A percentile compares a stretch with the other conserved stretches of the same genome.
These are phyloP conservation scores for Drosophila leontia DNA, from an alignment of 1,140 invertebrate species.

Conservation along the genomic window DNA sequence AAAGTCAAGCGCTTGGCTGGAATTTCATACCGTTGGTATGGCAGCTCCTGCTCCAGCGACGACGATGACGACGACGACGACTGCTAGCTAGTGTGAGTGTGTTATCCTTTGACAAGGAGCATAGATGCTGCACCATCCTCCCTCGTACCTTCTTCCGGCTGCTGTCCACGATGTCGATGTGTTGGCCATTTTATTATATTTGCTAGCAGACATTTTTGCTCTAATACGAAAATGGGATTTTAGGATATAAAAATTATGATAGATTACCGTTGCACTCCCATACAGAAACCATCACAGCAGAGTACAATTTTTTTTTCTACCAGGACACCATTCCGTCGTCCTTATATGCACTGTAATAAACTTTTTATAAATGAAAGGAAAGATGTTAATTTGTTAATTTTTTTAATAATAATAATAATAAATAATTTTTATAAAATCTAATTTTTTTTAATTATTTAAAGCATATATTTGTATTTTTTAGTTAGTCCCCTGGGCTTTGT, in stretches of 20 bases:
- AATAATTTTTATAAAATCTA: neutral
- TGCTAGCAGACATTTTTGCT: conserved; percentile 83
- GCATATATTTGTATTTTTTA: neutral
- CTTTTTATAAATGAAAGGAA: neutral
- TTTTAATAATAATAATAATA: neutral
- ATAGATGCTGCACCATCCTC: conserved; percentile 33
- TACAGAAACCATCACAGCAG: conserved; percentile 15
- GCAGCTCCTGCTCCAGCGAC: conserved; percentile 6
- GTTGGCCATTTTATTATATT: conserved; percentile 82
- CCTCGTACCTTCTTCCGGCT: conserved; percentile 22
- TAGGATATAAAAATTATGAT: conserved; percentile 85
- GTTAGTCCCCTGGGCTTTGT: neutral
- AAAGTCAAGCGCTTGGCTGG: conserved; percentile 76
- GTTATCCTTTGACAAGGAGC: conserved; percentile 80
- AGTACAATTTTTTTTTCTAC: conserved; percentile 12
- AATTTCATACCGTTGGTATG: conserved; percentile 77
- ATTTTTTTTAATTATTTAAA: neutral
- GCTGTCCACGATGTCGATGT: conserved; percentile 61
- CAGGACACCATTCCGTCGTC: conserved; percentile 3
- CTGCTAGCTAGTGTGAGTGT: conserved; percentile 49
- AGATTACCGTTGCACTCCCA: conserved; percentile 77
- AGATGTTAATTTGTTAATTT: neutral
- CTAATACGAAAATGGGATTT: conserved; percentile 85
- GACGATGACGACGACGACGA: neutral
- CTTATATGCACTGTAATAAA: conserved; percentile 12